phyloP scores from a whole-genome alignment of 1,140 invertebrate genomes.

The Anastrepha obliqua region DNA sequence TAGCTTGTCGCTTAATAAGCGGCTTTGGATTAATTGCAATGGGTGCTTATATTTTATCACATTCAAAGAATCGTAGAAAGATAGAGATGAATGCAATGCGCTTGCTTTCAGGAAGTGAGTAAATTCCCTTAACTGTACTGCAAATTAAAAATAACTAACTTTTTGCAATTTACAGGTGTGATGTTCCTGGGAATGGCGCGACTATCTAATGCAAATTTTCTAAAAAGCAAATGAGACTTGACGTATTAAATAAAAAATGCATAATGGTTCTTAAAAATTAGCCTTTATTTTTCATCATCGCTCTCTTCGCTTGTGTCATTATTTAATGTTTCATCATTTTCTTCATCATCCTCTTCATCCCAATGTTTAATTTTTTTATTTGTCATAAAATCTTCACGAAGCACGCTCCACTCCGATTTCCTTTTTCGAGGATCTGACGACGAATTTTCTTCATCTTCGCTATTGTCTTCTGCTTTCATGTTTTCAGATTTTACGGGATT shows the following conservation, averaged over 20 bases:
- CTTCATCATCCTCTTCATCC: constrained; percentile 83
- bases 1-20: constrained; percentile 59
- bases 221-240: constrained; percentile 44
- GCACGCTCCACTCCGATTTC: constrained; percentile 78
- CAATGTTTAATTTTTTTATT: constrained; percentile 92
- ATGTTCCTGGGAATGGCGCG: constrained; percentile 51
- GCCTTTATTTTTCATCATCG: constrained; percentile 49
- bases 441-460: constrained; percentile 62
- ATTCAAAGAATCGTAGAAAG: constrained; percentile 56
- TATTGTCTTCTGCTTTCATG: constrained; percentile 74
- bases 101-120: constrained; percentile 50
- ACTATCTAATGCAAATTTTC: constrained; percentile 49
- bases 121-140: neutral
- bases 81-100: constrained; percentile 54
- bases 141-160: neutral
- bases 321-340: constrained; percentile 64
- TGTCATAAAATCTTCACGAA: constrained; percentile 90
- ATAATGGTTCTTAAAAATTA: constrained; percentile 16
- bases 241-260: neutral
- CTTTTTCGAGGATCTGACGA: constrained; percentile 58
- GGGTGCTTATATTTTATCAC: constrained; percentile 57
- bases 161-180: constrained; percentile 45
- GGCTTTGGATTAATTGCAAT: constrained; percentile 60
- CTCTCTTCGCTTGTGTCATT: constrained; percentile 50
- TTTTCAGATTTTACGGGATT: constrained; percentile 75